Base-by-base conservation (phyloP, 2,113 vertebrate genomes). In the Silurus glanis region DNA sequence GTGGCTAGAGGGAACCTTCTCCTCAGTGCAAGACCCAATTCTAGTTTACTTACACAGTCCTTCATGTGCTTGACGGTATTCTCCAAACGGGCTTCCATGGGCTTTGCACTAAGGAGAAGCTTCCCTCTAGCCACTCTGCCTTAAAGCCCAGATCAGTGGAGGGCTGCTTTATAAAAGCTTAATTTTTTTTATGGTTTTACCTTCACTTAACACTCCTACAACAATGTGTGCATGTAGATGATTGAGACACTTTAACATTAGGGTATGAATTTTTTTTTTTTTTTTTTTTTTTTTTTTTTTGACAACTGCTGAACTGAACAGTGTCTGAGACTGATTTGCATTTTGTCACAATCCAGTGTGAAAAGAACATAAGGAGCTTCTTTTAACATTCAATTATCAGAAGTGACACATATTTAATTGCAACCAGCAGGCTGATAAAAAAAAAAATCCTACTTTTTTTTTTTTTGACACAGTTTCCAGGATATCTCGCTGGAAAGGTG, bases 261-360 rank as follows among this genome's bases (percentile, higher is more conserved):
- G 37, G 37, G 37, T 37, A 37, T 37, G 37, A 37, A 2, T 37
- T 37, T 37, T 37, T 37, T 37, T 37, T 2, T 37, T 37, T 37
- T 37, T 37, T 2, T 37, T 37, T 37, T 37, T 37, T 37, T 37
- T 37, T 37, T 37, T 37, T 2, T 37, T 37, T 37, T 37, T 37
- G 37, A 37, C 37, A 37, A 37, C 37, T 37, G 37, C 37, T 37
- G 37, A 37, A 37, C 37, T 19, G 14, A 49, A 72, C 3, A 10
- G 71, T 49, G 19, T 74, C 45, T 49, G 45, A 49, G 49, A 10
- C 9, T 49, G 45, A 53, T 53, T 23, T 75, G 72, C 21, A 28
- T 75, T 75, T 75, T 75, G 23, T 53, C 49, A 53, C 49, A 75
- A 53, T 75, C 47, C 49, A n/a, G 72, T 49, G 71, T 74, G 71